Conservation (phyloP, 2,113 vertebrate species). For the Sinocyclocheilus anophthalmus region DNA sequence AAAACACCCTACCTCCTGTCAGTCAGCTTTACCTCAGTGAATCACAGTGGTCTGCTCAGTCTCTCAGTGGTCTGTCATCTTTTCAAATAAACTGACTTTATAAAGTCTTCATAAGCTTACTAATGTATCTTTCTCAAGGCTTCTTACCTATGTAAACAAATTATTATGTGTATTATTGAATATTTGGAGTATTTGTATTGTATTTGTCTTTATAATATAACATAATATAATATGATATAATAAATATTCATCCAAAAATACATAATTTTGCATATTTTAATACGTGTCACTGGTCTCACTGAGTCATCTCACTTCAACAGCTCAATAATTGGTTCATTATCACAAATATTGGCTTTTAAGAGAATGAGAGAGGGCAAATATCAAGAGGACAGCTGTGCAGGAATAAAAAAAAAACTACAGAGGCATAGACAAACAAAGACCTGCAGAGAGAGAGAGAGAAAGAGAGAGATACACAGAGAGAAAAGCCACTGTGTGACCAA, state of each 20-base stretch:
- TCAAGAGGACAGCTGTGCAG: not conserved
- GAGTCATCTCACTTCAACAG: slow-evolving; percentile 18
- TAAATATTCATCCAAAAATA: not conserved
- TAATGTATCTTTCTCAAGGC: not conserved
- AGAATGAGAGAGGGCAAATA: not conserved
- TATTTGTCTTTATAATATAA: not conserved
- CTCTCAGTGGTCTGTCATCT: too few relatives aligned
- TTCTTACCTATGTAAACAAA: not conserved
- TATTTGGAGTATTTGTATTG: not conserved
- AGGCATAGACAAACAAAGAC: slow-evolving; percentile 3
- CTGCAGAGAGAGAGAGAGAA: not conserved
- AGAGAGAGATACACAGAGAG: not conserved
- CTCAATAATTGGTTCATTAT: slow-evolving; percentile 22
- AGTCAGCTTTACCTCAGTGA: not conserved
- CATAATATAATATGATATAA: not conserved
- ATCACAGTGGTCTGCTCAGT: not conserved
- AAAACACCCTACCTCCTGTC: not conserved
- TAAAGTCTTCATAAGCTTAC: not conserved
- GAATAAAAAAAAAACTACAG: not conserved
- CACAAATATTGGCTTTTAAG: not conserved
- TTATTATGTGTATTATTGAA: not conserved
- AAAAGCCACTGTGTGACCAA: slow-evolving; percentile 57
- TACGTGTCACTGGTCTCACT: not conserved
- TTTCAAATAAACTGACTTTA: not conserved
- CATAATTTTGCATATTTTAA: not conserved